These are phyloP conservation scores for Panthera tigris DNA, from an alignment of 2,113 vertebrate genomes.

Conservation along the genomic window DNA sequence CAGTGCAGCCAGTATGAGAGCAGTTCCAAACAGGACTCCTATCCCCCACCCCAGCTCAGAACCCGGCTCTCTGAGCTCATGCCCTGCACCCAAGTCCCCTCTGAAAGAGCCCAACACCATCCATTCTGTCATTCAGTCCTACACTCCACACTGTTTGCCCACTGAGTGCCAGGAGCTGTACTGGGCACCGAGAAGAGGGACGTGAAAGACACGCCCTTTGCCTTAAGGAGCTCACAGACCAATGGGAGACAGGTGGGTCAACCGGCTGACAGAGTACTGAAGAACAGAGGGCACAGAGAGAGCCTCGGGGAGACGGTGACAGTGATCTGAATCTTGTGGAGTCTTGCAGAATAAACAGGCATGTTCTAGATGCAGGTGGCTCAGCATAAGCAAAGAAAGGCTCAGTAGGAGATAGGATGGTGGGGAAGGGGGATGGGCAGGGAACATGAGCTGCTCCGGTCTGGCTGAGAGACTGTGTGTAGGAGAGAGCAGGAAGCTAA, in stretches of 20 bases:
- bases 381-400: background rate
- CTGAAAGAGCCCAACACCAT: background rate
- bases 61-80: background rate
- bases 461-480: background rate
- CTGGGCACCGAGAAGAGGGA: background rate
- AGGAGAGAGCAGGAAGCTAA: background rate
- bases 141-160: background rate
- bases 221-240: background rate
- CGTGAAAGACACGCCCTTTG: background rate
- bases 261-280: background rate
- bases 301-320: background rate
- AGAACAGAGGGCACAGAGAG: background rate
- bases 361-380: background rate
- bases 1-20: background rate
- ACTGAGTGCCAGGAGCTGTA: background rate
- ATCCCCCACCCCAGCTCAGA: background rate
- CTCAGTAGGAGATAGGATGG: rapidly evolving
- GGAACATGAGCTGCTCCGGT: background rate
- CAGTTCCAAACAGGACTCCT: background rate
- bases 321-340: background rate
- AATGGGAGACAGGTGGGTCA: background rate
- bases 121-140: background rate
- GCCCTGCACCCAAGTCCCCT: background rate
- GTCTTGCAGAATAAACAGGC: background rate
- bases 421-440: background rate